Base-by-base conservation (phyloP, 1,140 invertebrate genomes). In the Tribolium castaneum region DNA sequence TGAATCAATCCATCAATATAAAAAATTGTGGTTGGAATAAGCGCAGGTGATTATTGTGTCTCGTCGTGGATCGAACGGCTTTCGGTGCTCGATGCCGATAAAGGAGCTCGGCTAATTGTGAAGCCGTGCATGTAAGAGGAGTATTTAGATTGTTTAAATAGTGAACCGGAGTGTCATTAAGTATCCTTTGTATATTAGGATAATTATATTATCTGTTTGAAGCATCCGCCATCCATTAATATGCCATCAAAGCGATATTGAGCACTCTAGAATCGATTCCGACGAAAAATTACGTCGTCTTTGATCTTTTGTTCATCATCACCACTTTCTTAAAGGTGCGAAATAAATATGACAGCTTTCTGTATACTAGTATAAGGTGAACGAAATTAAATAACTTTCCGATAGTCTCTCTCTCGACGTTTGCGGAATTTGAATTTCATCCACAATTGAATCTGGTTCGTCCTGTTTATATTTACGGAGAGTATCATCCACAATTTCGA, bases 121-220 rank as follows among this genome's bases (percentile, higher is more conserved):
- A 35, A 73, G n/a, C 13, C 14, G 52, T 73, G 50, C 71, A 51
- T 73, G 34, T 73, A 54, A 73, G 49, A 10, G 30, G 52, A 19
- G 45, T 14, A 73, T 73, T 73, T 73, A 73, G 71, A 51, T 73
- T 73, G 71, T 73, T 73, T 73, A 73, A 73, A 73, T 54, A 22
- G 71, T 52, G 49, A 73, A 73, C 71, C 25, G 52, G n/a, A 73
- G 49, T 51, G 71, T 73, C 49, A 73, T 51, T 73, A 52, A 73
- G 52, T 73, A 52, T 72, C 70, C 70, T 72, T 72, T 72, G 70
- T 72, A 72, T 52, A 52, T 51, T 73, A 52, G 52, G 71, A 73
- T 73, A 73, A 73, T 73, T 51, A 51, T 54, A 73, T 73, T 73
- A 73, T 52, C 70, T 72, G 22, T 72, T 72, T 72, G 25, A 72